Evolutionary conservation across 2,888 invertebrate species (phyloP).

Genomic region (Amphipyra tragopoginis): DNA sequence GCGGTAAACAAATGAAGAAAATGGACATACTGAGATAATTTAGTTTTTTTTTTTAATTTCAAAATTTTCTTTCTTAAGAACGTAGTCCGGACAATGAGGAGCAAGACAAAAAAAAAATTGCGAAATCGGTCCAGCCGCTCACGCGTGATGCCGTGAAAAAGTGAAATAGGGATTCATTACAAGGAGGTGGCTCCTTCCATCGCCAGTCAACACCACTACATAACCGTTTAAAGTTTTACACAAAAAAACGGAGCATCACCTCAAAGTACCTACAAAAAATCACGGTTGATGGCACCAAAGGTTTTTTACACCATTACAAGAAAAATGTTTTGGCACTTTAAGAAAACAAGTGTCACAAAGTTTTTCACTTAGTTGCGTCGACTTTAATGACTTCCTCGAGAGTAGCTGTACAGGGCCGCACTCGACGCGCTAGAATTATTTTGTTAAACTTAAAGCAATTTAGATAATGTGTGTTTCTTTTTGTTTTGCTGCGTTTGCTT

Average conservation of each 20-base stretch:
- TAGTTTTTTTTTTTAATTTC: no score
- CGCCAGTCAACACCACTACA: neutral
- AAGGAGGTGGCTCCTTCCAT: no score
- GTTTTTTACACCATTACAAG: conserved; percentile 49
- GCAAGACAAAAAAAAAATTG: no score
- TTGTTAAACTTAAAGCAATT: conserved; percentile 44
- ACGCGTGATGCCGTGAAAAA: no score
- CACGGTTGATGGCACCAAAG: conserved; percentile 16
- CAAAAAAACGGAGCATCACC: neutral
- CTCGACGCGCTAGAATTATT: conserved; percentile 17
- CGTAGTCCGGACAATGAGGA: no score
- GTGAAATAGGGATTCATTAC: no score
- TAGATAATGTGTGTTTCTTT: conserved; percentile 43
- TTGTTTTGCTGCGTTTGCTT: conserved; percentile 6
- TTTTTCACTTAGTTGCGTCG: conserved; percentile 64
- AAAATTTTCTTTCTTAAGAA: no score
- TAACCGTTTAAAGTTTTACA: conserved; percentile 1
- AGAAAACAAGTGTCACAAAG: conserved; percentile 55
- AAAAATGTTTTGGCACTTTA: conserved; percentile 54
- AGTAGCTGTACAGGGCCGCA: conserved; percentile 25
- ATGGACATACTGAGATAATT: no score
- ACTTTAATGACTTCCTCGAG: conserved; percentile 62
- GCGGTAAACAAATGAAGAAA: no score
- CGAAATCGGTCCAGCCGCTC: no score
- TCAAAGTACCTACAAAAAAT: conserved; percentile 17